Evolutionary conservation across 1,140 invertebrate genomes (phyloP).

Genomic region (Zaprionus vittiger): DNA sequence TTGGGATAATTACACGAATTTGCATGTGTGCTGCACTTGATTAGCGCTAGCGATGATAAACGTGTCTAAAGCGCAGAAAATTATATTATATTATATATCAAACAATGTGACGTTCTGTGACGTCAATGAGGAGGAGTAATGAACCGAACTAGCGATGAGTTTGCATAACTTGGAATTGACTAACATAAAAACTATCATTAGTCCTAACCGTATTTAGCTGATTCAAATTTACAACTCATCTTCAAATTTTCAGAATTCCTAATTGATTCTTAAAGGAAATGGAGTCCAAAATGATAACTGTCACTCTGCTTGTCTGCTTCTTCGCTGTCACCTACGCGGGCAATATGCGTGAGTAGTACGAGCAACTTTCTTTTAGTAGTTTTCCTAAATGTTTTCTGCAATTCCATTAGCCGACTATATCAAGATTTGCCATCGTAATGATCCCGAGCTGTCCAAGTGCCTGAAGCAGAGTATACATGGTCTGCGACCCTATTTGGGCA

Average conservation of each 20-base stretch:
- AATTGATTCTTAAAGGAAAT: constrained; percentile 31
- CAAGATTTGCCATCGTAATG: constrained; percentile 86
- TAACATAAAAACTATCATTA: background rate
- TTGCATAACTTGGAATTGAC: constrained; percentile 2
- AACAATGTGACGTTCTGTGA: constrained; percentile 21
- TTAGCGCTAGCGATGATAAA: constrained; percentile 11
- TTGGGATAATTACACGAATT: constrained; percentile 25
- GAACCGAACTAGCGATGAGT: constrained; percentile 18
- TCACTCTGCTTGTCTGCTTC: constrained; percentile 42
- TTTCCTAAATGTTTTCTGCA: background rate
- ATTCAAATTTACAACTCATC: background rate
- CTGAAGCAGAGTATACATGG: constrained; percentile 85
- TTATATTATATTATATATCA: constrained; percentile 19
- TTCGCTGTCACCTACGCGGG: constrained; percentile 35
- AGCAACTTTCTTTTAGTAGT: background rate
- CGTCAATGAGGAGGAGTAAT: constrained; percentile 17
- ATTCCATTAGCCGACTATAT: constrained; percentile 86
- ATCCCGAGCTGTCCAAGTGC: constrained; percentile 86
- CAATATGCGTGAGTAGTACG: constrained; percentile 61
- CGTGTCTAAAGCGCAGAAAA: constrained; percentile 11
- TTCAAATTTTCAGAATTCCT: constrained; percentile 25
- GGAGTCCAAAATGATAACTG: constrained; percentile 51
- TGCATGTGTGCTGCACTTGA: constrained; percentile 7
- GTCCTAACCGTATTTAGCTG: constrained; percentile 3
- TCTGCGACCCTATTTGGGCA: constrained; percentile 84